Base-by-base conservation (phyloP, 2,113 vertebrate species). In the Chascanopsetta lugubris region DNA sequence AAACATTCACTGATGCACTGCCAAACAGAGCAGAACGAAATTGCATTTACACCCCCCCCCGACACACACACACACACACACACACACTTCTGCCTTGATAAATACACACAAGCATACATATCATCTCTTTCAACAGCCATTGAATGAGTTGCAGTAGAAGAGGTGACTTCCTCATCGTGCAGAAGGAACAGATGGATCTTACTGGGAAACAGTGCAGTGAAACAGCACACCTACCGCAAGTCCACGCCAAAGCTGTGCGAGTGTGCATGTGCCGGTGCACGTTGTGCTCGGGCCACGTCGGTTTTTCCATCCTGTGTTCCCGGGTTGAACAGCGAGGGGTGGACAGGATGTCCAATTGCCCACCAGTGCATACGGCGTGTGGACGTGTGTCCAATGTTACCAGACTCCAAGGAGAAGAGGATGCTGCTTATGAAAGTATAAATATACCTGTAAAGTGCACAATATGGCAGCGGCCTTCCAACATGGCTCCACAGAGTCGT, bases 11-110 rank as follows among this genome's bases (percentile, higher is more conserved):
- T 84, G 85, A 89, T 87, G 85, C 67, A 63, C 75, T 85, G 78
- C 81, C 85, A 89, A 89, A 85, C 89, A 88, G 84, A 88, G 87
- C 87, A 84, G 86, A 89, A 89, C 66, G 15, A 87, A 89, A 87
- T 79, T 82, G 78, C 71, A 69, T 85, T 83, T 42, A 38, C 62
- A 21, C 8, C 24, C 42, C 2, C 27, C 26, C 32, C 12, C 34
- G 2, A 51, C 50, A 3, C 30, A n/a, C n/a, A n/a, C n/a, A n/a
- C n/a, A n/a, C n/a, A n/a, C 21, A 57, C n/a, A 48, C 6, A 61
- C 26, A 67, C 25, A 55, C 9, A 55, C 1, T 34, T 13, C 32
- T 34, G 32, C 34, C 42, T 29, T 47, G 3, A 70, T 43, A 75
- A 59, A 80, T 10, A 42, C 40, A 64, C 29, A 61, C 32, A 49